Evolutionary conservation across 2,797 vertebrate species (phyloP).

Genomic region (Hydrolagus colliei): DNA sequence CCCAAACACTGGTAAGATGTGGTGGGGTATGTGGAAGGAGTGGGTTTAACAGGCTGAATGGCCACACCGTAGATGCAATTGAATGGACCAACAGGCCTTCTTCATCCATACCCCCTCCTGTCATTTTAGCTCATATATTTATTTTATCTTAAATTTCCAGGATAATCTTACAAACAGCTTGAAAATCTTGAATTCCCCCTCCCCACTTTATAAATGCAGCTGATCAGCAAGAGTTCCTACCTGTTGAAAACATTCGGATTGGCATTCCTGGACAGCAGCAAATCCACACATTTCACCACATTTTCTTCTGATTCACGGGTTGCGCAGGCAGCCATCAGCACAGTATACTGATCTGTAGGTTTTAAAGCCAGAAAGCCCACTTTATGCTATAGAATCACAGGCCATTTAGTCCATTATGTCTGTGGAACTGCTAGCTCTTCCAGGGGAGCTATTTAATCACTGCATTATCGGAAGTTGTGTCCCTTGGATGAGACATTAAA

Average conservation of each 20-base stretch:
- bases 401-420: too few relatives aligned
- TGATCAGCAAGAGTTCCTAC: background rate
- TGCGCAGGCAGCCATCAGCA: constrained; percentile 80
- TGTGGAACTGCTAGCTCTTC: too few relatives aligned
- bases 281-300: constrained; percentile 71
- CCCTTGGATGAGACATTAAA: too few relatives aligned
- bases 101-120: background rate
- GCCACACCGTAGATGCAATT: too few relatives aligned
- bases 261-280: constrained; percentile 84
- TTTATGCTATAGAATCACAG: too few relatives aligned
- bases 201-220: background rate
- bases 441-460: too few relatives aligned
- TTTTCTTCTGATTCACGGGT: constrained; percentile 68
- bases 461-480: too few relatives aligned
- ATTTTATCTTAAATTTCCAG: background rate
- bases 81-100: too few relatives aligned
- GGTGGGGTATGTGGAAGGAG: too few relatives aligned
- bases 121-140: background rate
- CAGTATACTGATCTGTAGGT: constrained; percentile 68
- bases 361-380: constrained; percentile 37
- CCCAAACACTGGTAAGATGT: too few relatives aligned
- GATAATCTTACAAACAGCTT: background rate
- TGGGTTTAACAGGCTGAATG: too few relatives aligned
- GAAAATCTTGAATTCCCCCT: background rate
- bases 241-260: constrained; percentile 61